These are phyloP conservation scores for Burhinus bistriatus DNA, from an alignment of 2,113 vertebrate genomes.

Conservation along the genomic window DNA sequence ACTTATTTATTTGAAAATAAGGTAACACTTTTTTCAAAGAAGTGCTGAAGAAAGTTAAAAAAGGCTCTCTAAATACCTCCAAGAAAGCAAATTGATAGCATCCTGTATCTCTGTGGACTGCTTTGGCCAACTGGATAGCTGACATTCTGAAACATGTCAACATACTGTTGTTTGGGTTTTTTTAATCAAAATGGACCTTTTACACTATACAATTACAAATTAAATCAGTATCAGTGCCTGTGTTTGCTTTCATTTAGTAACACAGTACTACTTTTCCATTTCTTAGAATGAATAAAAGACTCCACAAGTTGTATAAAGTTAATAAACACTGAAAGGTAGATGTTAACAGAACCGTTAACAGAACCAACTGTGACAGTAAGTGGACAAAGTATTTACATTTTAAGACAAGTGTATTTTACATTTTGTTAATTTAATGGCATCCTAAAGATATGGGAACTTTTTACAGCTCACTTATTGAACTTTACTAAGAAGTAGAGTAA, in stretches of 20 bases:
- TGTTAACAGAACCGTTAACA: not conserved
- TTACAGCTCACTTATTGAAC: not conserved
- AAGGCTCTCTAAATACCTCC: not conserved
- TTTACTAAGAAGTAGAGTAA: not conserved
- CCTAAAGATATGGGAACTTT: not conserved
- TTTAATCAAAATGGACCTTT: not conserved
- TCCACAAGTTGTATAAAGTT: not conserved
- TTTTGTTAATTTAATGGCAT: not conserved
- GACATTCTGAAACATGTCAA: not conserved
- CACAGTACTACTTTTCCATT: not conserved
- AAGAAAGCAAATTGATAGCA: not conserved
- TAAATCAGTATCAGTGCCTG: not conserved
- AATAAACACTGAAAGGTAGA: not conserved
- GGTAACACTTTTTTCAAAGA: not conserved
- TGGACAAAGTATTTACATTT: not conserved
- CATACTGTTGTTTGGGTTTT: accelerated
- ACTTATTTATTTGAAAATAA: not conserved
- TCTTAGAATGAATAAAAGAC: not conserved
- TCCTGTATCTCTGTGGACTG: not conserved
- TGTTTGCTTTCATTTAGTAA: not conserved
- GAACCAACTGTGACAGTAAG: not conserved
- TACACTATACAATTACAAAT: not conserved
- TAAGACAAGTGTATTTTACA: not conserved
- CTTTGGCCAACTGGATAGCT: not conserved
- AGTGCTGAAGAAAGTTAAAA: not conserved